Conservation (phyloP, 2,113 vertebrate species). For the Syngnathus scovelli region DNA sequence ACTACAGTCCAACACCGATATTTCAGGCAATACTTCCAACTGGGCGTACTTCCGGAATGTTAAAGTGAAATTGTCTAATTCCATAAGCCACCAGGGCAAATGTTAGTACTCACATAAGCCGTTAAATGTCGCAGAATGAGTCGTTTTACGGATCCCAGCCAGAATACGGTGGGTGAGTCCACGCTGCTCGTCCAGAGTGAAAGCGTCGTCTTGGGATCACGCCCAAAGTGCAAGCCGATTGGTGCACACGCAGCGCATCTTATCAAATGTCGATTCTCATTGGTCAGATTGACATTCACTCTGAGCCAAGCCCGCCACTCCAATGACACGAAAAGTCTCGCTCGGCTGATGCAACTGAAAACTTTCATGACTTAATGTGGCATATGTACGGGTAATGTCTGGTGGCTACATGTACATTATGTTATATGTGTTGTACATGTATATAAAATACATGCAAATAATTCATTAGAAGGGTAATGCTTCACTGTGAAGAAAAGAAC, state of each 20-base stretch:
- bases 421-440: too few species aligned
- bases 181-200: constrained; percentile 50
- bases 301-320: constrained; percentile 23
- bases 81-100: accelerated
- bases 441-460: background rate
- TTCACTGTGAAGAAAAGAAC: background rate
- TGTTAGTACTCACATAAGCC: constrained; percentile 55
- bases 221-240: constrained; percentile 43
- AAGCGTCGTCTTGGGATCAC: background rate
- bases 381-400: background rate
- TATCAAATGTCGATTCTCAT: constrained; percentile 13
- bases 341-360: constrained; percentile 73
- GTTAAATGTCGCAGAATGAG: constrained; percentile 25
- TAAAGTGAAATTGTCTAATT: background rate
- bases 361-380: background rate
- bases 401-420: too few species aligned
- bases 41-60: background rate
- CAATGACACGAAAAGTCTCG: background rate
- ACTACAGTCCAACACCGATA: background rate
- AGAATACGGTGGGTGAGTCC: constrained; percentile 16
- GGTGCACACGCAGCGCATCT: background rate
- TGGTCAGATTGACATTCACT: constrained; percentile 52
- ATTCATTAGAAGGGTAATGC: background rate
- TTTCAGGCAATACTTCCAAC: background rate
- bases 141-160: constrained; percentile 24